A percentile compares a stretch with the other conserved stretches of the same genome.
These are phyloP conservation scores for Pocillopora grandis DNA, from an alignment of 92 coral and sea anemone species.

Conservation along the genomic window DNA sequence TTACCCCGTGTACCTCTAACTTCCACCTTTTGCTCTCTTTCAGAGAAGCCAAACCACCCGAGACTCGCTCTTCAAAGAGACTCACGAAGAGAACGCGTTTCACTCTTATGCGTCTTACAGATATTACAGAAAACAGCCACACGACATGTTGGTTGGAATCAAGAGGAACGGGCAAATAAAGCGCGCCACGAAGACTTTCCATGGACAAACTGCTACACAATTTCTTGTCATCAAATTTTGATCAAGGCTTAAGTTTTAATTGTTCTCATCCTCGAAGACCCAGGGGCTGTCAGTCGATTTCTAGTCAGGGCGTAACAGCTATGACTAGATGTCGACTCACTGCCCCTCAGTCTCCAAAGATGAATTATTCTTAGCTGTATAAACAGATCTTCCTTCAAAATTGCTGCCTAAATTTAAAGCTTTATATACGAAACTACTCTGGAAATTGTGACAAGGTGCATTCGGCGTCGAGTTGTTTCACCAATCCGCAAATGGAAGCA, in stretches of 20 bases:
- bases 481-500: too few relatives aligned
- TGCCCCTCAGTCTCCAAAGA: too few relatives aligned
- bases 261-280: too few relatives aligned
- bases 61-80: slow-evolving; percentile 88
- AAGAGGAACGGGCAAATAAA: slow-evolving; percentile 86
- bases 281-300: too few relatives aligned
- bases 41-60: slow-evolving; percentile 67
- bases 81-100: slow-evolving; percentile 91
- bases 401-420: too few relatives aligned
- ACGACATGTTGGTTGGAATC: slow-evolving; percentile 90
- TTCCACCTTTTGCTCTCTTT: slow-evolving; percentile 16
- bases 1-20: background rate
- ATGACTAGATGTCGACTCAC: too few relatives aligned
- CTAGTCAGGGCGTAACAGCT: too few relatives aligned
- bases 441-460: too few relatives aligned
- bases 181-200: slow-evolving; percentile 82
- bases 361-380: too few relatives aligned
- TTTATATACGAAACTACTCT: too few relatives aligned
- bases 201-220: slow-evolving; percentile 90
- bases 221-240: slow-evolving; percentile 79
- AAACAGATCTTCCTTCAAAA: too few relatives aligned
- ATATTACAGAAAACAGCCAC: slow-evolving; percentile 69
- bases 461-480: too few relatives aligned
- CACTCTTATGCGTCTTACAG: slow-evolving; percentile 89
- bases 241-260: background rate